phyloP scores from a whole-genome alignment of 53 echinoderm and acorn worm species.

The Actinopyga echinites region DNA sequence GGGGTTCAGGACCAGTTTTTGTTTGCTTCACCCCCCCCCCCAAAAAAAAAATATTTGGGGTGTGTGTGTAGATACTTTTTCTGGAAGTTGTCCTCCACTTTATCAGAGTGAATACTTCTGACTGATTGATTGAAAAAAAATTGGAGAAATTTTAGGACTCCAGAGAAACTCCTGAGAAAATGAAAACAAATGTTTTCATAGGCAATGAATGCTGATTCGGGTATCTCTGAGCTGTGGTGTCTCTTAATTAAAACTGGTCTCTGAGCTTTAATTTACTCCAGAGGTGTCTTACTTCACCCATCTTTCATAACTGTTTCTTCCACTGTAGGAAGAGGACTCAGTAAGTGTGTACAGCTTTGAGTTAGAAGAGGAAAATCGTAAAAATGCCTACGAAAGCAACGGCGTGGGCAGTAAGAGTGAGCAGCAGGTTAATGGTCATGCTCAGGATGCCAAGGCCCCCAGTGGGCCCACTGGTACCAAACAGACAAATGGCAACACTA shows the following conservation, averaged over 20 bases:
- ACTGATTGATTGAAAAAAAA: no score
- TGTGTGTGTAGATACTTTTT: no score
- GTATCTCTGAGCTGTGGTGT: no score
- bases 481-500: constrained; percentile 11
- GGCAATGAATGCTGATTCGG: no score
- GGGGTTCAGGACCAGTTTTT: no score
- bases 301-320: constrained; percentile 31
- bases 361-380: constrained; percentile 58
- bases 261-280: not conserved
- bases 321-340: constrained; percentile 66
- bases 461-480: not conserved
- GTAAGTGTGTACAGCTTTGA: constrained; percentile 96
- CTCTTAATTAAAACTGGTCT: not conserved
- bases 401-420: not conserved
- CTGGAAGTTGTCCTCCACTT: no score
- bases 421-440: not conserved
- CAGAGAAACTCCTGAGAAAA: no score
- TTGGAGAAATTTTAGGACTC: no score
- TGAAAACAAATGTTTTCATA: no score
- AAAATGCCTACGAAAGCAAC: constrained; percentile 20
- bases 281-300: constrained; percentile 2
- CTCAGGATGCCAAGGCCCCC: not conserved
- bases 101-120: no score
- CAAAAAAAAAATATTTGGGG: no score
- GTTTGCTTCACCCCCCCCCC: no score